Evolutionary conservation across 2,888 invertebrate genomes (phyloP), one percentile per base, ranked within the genome.

Genomic region (Melipona beecheii): DNA sequence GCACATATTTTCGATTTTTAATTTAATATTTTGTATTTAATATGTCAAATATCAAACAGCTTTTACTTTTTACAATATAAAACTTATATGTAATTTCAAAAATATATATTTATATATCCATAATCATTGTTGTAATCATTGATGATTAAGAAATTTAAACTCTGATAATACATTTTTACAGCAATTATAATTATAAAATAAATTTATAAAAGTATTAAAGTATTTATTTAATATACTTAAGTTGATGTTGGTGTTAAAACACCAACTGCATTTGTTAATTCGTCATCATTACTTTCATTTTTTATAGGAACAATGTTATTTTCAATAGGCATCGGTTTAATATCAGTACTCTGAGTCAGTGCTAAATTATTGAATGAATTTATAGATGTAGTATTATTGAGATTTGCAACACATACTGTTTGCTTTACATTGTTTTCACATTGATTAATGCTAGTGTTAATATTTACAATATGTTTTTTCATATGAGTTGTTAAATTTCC

Each of bases 401-500:
- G 52, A 70, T 84, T 82, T 49, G 69, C 49, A 64, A 75, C n/a
- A 81, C 75, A 83, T 60, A 90, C 49, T 82, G 56, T 49, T 56
- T 84, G 87, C 62, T 86, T 86, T 64, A 83, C 86, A 70, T 90
- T 89, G 68, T 90, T 91, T 69, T 91, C 85, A 76, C 91, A 90
- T 66, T 85, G 86, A 78, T 87, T 89, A 70, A 86, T 73, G 75
- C 81, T 86, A 36, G 81, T 73, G 17, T 84, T 86, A 36, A 87
- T 86, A 65, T 87, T 90, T 64, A 92, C 90, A 66, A 92, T 90
- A 86, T 94, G 94, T 81, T 94, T 94, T 79, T 94, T 94, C 94
- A 94, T 94, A 78, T 94, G 94, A 13, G 94, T 94, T 15, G 94
- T 94, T 52, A 94, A 87, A 87, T 94, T 94, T 19, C 94, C 94